Evolutionary conservation across 53 echinoderm and acorn worm genomes (phyloP), one percentile per base, ranked within the genome.

Genomic region (Echinometra lucunter): DNA sequence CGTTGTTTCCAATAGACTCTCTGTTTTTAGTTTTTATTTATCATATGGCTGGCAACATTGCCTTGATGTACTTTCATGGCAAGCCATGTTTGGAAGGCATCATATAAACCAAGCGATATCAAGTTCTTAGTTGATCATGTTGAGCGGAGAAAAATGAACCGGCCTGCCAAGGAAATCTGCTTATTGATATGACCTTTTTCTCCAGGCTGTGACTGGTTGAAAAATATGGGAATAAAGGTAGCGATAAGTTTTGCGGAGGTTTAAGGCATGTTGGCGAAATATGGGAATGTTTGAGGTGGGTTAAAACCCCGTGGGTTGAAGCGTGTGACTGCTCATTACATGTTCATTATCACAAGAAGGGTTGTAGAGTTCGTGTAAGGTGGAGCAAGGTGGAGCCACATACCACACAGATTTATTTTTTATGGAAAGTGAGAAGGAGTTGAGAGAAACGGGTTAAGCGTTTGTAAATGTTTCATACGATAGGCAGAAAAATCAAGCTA

Each of bases 131-230:
- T 0, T 42, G 23, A 21, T 30, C 18, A 78, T 78, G 38, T 78
- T 78, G 18, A 78, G 32, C 32, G 12, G 72, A 15, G 78, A 37
- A 17, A 78, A 42, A 78, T 40, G 2, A 21, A 19, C 42, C 78
- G 38, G 18, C 9, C 69, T 34, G 11, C 21, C 21, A 78, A 40
- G 42, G 42, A 78, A 78, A 78, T 78, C 78, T 35, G 17, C 21
- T 18, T 78, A 21, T 78, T 78, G 78, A 78, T 78, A 72, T 78
- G 35, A 78, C 78, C 78, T 35, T 78, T 78, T 78, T 78, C 78
- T 78, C 35, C 42, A 78, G 78, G 78, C 78, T 78, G 21, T 42
- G 37, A 78, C 53, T 53, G 53, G 8, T 78, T 10, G 42, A 42
- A 42, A 78, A 78, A 42, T 78, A 78, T 78, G 21, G 15, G 40